phyloP scores from a whole-genome alignment of 2,113 vertebrate species.

The Gallinago paraguaiae region DNA sequence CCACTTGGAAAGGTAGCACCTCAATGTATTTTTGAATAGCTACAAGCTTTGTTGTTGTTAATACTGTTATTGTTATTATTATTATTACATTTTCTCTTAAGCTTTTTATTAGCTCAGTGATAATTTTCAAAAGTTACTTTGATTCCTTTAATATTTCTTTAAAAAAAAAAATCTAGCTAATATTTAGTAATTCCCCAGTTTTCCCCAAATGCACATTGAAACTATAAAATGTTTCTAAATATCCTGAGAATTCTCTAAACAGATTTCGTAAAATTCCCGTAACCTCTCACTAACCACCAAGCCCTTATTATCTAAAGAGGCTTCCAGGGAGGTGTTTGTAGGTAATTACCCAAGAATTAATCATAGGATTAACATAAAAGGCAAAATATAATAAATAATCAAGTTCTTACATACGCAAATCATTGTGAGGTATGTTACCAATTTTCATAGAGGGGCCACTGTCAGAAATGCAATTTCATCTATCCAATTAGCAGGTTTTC shows the following conservation, averaged over 20 bases:
- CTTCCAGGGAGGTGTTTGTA: constrained; percentile 48
- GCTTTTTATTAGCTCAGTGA: constrained; percentile 7
- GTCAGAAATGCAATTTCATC: constrained; percentile 73
- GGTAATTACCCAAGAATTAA: constrained; percentile 65
- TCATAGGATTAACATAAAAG: constrained; percentile 57
- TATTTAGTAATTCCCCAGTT: constrained; percentile 1
- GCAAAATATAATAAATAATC: constrained; percentile 33
- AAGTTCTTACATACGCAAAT: constrained; percentile 43
- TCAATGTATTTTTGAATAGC: not conserved
- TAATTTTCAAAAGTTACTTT: constrained; percentile 36
- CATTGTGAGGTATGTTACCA: constrained; percentile 67
- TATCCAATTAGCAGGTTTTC: constrained; percentile 74
- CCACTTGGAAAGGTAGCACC: constrained; percentile 8
- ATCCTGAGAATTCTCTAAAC: not conserved
- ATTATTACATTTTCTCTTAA: not conserved
- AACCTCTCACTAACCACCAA: constrained; percentile 48
- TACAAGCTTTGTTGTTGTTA: not conserved
- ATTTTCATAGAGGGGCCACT: constrained; percentile 65
- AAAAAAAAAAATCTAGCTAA: not conserved
- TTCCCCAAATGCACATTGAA: not conserved
- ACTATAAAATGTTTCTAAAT: constrained; percentile 22
- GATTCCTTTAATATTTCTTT: not conserved
- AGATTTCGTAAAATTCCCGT: not conserved
- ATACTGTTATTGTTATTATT: not conserved
- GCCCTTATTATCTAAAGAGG: constrained; percentile 51